phyloP scores from a whole-genome alignment of 2,797 vertebrate genomes.

The Halcyon smyrnensis region DNA sequence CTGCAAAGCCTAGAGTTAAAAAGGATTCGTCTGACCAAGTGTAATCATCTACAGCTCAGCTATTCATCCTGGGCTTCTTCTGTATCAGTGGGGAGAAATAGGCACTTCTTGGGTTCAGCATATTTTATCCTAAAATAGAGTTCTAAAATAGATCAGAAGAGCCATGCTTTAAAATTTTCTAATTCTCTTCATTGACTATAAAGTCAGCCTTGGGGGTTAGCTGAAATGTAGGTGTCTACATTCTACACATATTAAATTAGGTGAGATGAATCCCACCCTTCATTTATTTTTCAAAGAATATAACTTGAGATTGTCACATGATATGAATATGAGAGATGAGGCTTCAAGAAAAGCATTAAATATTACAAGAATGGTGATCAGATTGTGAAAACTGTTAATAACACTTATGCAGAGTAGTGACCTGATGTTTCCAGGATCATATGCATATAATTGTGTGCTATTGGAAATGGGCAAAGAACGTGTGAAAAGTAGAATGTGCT shows the following conservation, averaged over 20 bases:
- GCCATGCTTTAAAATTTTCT: conserved; percentile 20
- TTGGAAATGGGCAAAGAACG: neutral
- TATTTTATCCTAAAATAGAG: conserved; percentile 15
- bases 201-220: conserved; percentile 34
- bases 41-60: neutral
- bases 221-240: conserved; percentile 12
- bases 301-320: neutral
- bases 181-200: conserved; percentile 18
- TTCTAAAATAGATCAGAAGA: conserved; percentile 37
- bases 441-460: neutral
- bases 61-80: neutral
- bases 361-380: neutral
- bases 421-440: neutral
- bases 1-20: neutral
- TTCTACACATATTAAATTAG: conserved; percentile 39
- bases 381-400: neutral
- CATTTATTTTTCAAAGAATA: conserved; percentile 47
- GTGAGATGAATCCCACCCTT: conserved; percentile 40
- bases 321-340: neutral
- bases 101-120: neutral
- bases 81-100: neutral
- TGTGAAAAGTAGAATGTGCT: neutral
- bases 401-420: neutral
- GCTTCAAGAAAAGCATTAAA: neutral
- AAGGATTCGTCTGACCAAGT: neutral